Percentiles rank a stretch among this genome's conserved stretches.
These are phyloP conservation scores for Nibea albiflora DNA, from an alignment of 2,113 vertebrate species.

Conservation along the genomic window DNA sequence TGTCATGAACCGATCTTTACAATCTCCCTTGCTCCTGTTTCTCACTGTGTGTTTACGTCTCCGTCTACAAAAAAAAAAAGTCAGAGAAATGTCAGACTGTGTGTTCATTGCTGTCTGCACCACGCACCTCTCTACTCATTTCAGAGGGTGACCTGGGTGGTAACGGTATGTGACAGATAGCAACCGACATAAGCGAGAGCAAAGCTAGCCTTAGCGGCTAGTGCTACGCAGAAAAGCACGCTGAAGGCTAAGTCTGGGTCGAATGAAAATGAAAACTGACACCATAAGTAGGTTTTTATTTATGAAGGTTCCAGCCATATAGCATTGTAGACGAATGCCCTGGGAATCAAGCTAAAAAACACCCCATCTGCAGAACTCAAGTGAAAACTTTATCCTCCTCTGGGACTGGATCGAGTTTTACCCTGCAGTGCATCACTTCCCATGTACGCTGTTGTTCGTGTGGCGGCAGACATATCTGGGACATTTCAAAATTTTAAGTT, in stretches of 20 bases:
- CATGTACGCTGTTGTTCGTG: not conserved
- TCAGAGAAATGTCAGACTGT: too few relatives aligned
- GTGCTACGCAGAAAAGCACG: not conserved
- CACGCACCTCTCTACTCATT: too few relatives aligned
- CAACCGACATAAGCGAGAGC: too few relatives aligned
- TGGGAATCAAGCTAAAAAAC: conserved; percentile 21
- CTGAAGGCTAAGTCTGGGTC: not conserved
- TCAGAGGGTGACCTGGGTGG: too few relatives aligned
- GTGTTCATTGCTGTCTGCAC: not conserved
- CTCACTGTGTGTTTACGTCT: not conserved
- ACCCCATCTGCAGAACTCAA: conserved; percentile 5
- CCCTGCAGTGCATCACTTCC: not conserved
- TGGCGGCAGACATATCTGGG: conserved; percentile 3
- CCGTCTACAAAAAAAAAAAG: too few relatives aligned
- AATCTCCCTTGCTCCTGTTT: not conserved
- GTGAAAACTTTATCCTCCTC: conserved; percentile 15
- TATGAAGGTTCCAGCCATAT: conserved; percentile 5
- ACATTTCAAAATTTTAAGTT: not conserved
- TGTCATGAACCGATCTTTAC: not conserved
- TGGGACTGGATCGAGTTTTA: not conserved
- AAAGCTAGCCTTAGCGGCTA: too few relatives aligned
- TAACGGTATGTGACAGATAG: not conserved
- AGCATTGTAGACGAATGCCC: conserved; percentile 5
- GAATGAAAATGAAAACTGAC: not conserved
- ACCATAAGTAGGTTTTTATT: not conserved